Evolutionary conservation across 1,140 invertebrate genomes (phyloP).

Genomic region (Colletes gigas): DNA sequence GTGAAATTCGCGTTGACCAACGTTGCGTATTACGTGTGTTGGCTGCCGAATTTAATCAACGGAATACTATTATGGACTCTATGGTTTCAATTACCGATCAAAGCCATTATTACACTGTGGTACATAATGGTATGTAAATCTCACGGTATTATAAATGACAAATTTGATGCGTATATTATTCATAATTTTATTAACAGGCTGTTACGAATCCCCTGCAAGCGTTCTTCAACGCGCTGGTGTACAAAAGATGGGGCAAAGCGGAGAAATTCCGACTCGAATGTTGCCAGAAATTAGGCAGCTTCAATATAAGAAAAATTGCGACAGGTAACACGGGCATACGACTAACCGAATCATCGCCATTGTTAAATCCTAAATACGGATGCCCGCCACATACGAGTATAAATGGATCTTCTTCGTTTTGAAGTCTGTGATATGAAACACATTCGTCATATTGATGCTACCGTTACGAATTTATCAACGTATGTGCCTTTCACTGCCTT

Average conservation of each 20-base stretch:
- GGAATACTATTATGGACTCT: conserved; percentile 88
- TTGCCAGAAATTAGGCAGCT: conserved; percentile 69
- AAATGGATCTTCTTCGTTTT: conserved; percentile 78
- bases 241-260: conserved; percentile 85
- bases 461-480: not conserved
- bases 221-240: conserved; percentile 89
- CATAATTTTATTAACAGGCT: conserved; percentile 81
- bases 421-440: conserved; percentile 45
- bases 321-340: conserved; percentile 6
- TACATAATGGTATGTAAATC: conserved; percentile 87
- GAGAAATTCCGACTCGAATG: conserved; percentile 75
- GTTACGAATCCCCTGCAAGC: conserved; percentile 91
- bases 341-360: conserved; percentile 73
- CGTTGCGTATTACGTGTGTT: conserved; percentile 90
- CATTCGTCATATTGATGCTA: not conserved
- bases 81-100: conserved; percentile 87
- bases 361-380: conserved; percentile 69
- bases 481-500: conserved; percentile 21
- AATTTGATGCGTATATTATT: not conserved
- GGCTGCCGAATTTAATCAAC: conserved; percentile 90
- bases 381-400: conserved; percentile 75
- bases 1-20: conserved; percentile 90
- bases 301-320: conserved; percentile 26
- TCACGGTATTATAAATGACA: not conserved
- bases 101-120: conserved; percentile 87